Base-by-base conservation (phyloP, 2,888 invertebrate species). In the Nomada fabriciana region DNA sequence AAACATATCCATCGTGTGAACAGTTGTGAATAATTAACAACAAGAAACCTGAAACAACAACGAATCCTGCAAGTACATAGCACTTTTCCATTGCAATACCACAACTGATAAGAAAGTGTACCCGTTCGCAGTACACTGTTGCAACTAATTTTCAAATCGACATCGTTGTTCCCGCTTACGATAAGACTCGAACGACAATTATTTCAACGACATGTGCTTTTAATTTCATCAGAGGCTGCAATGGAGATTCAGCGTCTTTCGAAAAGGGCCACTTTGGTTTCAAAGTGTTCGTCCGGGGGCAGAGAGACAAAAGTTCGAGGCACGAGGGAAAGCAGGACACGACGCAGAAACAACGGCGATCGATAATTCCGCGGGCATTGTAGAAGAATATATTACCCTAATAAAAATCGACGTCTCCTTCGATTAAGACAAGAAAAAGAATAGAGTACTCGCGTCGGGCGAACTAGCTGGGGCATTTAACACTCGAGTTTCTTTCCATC, bases 401-500 rank as follows among this genome's bases (percentile, higher is more conserved):
- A 69, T 70, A 64, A 68, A 68, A 76, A 68, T 68, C 78, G 68
- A 2, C 20, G 63, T 52, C 69, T 20, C 43, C 55, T n/a, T 13
- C 20, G 69, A 77, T 77, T 52, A 77, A 77, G 63, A 57, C 50
- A 42, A 9, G 36, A 36, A 23, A 52, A 43, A 50, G 42, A 76
- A 76, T 68, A n/a, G 18, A 76, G 47, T 25, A 2, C 11, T 18
- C 18, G 47, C 20, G 60, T 43, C 29, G 23, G 36, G 18, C 42
- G 20, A 10, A 60, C 23, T 18, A 25, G 47, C 4, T 9, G 13
- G 36, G 63, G 18, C n/a, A 2, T 43, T 53, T 43, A 43, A n/a
- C 79, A 64, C 63, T 69, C 43, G 53, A 47, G 55, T 68, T 55
- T 53, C 64, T 76, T 73, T 57, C 60, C 65, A 72, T 29, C 71